phyloP scores from a whole-genome alignment of 2,113 vertebrate species.

The Odontesthes bonariensis region DNA sequence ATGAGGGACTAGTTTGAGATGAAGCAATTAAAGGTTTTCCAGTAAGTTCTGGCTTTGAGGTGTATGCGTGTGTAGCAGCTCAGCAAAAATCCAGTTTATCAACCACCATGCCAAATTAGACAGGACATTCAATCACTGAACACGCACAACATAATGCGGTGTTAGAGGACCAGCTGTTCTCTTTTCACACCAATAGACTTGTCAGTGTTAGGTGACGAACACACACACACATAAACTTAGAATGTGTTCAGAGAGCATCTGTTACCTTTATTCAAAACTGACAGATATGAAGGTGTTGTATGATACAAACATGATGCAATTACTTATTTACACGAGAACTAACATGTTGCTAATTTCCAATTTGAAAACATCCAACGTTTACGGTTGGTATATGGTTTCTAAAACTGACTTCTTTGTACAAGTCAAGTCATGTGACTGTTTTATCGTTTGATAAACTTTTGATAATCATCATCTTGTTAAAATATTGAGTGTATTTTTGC shows the following conservation, averaged over 20 bases:
- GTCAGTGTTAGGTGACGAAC: constrained; percentile 4
- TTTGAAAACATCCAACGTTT: constrained; percentile 3
- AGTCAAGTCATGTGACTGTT: too few relatives aligned
- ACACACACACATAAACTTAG: neutral
- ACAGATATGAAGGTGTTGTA: constrained; percentile 14
- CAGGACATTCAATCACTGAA: constrained; percentile 56
- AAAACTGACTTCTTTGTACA: neutral
- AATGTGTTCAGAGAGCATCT: constrained; percentile 40
- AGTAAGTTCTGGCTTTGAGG: neutral
- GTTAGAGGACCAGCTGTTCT: constrained; percentile 58
- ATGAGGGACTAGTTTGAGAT: constrained; percentile 9
- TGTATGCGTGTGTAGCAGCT: constrained; percentile 10
- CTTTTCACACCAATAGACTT: constrained; percentile 27
- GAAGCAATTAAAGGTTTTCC: constrained; percentile 5
- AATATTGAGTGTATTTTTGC: too few relatives aligned
- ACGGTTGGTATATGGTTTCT: neutral
- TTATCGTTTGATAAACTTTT: too few relatives aligned
- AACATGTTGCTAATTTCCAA: neutral
- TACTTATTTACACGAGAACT: neutral
- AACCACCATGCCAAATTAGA: constrained; percentile 53
- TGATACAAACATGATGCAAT: neutral
- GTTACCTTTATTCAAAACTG: constrained; percentile 11
- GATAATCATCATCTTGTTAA: too few relatives aligned
- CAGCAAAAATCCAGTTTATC: constrained; percentile 48
- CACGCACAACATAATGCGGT: constrained; percentile 37